Evolutionary conservation across 2,113 vertebrate species (phyloP).

Genomic region (Larimichthys crocea): DNA sequence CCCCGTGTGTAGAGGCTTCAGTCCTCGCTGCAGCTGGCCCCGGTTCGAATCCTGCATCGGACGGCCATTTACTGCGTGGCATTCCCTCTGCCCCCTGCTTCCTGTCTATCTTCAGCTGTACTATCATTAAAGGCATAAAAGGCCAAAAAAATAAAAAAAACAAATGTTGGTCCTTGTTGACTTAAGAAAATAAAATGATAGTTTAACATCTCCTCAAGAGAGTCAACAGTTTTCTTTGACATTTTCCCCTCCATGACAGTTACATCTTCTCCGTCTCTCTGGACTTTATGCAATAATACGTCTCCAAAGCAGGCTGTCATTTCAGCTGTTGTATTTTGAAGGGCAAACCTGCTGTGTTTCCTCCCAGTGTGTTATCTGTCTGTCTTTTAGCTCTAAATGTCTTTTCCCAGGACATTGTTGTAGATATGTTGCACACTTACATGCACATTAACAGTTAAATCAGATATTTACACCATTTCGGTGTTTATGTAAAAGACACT

Average conservation of each 20-base stretch:
- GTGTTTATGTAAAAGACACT: conserved; percentile 1
- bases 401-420: background rate
- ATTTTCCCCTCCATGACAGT: conserved; percentile 49
- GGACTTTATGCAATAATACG: conserved; percentile 24
- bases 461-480: background rate
- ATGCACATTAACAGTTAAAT: background rate
- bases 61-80: too few relatives aligned
- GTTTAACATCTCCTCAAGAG: background rate
- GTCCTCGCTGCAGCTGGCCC: too few relatives aligned
- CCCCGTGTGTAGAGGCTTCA: too few relatives aligned
- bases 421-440: conserved; percentile 2
- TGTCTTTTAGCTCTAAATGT: conserved; percentile 27
- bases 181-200: background rate
- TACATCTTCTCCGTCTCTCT: conserved; percentile 18
- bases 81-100: too few relatives aligned
- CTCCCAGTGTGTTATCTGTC: conserved; percentile 13
- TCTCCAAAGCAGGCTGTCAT: conserved; percentile 59
- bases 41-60: too few relatives aligned
- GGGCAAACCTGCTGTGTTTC: conserved; percentile 53
- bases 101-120: too few relatives aligned
- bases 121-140: too few relatives aligned
- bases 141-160: too few relatives aligned
- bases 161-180: background rate
- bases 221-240: conserved; percentile 53
- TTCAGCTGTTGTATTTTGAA: conserved; percentile 67